Evolutionary conservation across 2,888 invertebrate genomes (phyloP), one percentile per base, ranked within the genome.

Genomic region (Pollenia labialis): DNA sequence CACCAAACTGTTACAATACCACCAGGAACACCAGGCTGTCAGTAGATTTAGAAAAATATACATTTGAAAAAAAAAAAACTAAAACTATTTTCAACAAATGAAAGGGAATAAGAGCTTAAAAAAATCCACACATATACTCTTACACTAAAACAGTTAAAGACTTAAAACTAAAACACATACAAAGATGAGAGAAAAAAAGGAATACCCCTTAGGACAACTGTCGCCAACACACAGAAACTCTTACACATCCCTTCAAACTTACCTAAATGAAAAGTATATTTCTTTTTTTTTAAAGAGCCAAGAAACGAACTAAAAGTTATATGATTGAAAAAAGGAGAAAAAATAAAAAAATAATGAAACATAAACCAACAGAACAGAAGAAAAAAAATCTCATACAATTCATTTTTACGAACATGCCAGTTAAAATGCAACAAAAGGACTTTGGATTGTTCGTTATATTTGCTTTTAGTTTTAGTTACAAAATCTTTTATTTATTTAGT

Each of bases 1-100:
- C 74, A 69, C 50, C 74, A 84, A 84, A 85, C 81, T 74, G 81
- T 81, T 81, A 84, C 87, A 87, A 84, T 81, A 81, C 87, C 81
- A 77, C 81, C 80, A 83, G 81, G 81, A 83, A 72, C 87, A 32
- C 32, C 32, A 74, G 81, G 83, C 76, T 87, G 83, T 84, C 87
- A 87, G 76, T 62, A 54, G 44, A 54, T 46, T 68, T 42, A 56
- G 54, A 74, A 56, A 62, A 56, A 56, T 40, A 40, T 54, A 54
- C 40, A 48, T 48, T 62, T 71, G n/a, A 18, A 11, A 40, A 48
- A 46, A 7, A 60, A 64, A 60, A 79, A 60, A 50, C 18, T 18
- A 52, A 75, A 76, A 68, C 46, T 74, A 58, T 62, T 48, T 56
- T 12, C n/a, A 68, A 68, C 16, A 69, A 79, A 40, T 50, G 44